A percentile compares a stretch with the other conserved stretches of the same genome.
Evolutionary conservation across 1,140 invertebrate species (phyloP).

Genomic region (Cherax quadricarinatus): DNA sequence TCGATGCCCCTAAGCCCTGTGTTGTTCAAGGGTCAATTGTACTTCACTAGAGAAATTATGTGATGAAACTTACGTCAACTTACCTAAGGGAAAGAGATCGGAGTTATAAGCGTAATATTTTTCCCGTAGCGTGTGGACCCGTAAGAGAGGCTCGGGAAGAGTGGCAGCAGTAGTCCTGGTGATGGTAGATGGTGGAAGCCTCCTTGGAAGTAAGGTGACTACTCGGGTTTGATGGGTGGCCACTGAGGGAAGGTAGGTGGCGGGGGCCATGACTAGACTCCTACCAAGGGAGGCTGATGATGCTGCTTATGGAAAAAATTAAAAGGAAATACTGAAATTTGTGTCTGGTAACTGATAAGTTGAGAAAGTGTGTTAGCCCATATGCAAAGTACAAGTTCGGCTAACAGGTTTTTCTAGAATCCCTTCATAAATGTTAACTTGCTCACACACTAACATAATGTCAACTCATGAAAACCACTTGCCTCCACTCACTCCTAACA

Average conservation of each 20-base stretch:
- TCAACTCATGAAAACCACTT: too few relatives aligned
- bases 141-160: conserved; percentile 65
- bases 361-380: too few relatives aligned
- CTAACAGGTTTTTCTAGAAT: too few relatives aligned
- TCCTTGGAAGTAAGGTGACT: conserved; percentile 51
- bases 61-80: neutral
- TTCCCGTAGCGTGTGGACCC: conserved; percentile 67
- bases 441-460: too few relatives aligned
- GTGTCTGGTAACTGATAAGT: too few relatives aligned
- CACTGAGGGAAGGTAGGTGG: conserved; percentile 45
- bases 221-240: conserved; percentile 44
- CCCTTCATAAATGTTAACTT: too few relatives aligned
- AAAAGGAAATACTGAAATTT: neutral
- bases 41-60: too few relatives aligned
- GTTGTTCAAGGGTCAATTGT: too few relatives aligned
- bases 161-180: conserved; percentile 47
- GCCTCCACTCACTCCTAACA: too few relatives aligned
- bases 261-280: conserved; percentile 64
- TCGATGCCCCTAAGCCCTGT: too few relatives aligned
- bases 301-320: neutral
- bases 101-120: conserved; percentile 70
- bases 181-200: conserved; percentile 39
- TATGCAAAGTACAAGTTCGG: too few relatives aligned
- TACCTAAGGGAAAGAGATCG: conserved; percentile 69
- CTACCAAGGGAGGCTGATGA: conserved; percentile 21